Percentiles rank a stretch among this genome's conserved stretches.
phyloP scores from a whole-genome alignment of 2,797 vertebrate genomes.

The Aplochiton taeniatus region DNA sequence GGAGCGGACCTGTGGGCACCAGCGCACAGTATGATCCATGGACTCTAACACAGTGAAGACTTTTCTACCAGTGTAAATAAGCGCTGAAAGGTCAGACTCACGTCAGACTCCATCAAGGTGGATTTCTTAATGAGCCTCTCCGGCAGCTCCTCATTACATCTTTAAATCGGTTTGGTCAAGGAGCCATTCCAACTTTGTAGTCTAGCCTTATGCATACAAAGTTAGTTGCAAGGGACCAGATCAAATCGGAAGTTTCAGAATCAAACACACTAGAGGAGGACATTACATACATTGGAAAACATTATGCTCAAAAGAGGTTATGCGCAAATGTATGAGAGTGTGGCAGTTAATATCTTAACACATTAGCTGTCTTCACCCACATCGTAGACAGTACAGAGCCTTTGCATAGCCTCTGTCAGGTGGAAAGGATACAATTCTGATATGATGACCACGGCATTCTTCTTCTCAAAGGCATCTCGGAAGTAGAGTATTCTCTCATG shows the following conservation, averaged over 20 bases:
- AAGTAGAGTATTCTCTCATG: conserved; percentile 91
- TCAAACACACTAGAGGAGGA: no score
- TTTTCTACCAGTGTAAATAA: not conserved
- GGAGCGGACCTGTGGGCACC: conserved; percentile 77
- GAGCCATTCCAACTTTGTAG: conserved; percentile 38
- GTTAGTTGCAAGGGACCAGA: no score
- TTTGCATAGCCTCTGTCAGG: no score
- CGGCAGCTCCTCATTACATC: conserved; percentile 92
- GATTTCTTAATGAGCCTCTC: conserved; percentile 89
- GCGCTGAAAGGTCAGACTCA: conserved; percentile 61
- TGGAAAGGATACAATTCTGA: conserved; percentile 92
- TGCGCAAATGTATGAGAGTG: no score
- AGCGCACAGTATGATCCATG: conserved; percentile 14
- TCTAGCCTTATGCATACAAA: not conserved
- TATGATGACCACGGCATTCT: conserved; percentile 87
- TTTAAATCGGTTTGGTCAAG: conserved; percentile 75
- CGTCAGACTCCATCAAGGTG: conserved; percentile 88
- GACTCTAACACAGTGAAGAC: no score
- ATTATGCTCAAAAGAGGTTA: no score
- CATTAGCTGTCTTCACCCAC: no score
- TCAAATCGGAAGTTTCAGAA: no score
- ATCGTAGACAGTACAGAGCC: no score
- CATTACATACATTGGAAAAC: no score
- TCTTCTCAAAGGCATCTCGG: conserved; percentile 96
- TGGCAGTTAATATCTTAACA: no score